phyloP scores from a whole-genome alignment of 1,140 invertebrate species.

The Neodiprion virginianus region DNA sequence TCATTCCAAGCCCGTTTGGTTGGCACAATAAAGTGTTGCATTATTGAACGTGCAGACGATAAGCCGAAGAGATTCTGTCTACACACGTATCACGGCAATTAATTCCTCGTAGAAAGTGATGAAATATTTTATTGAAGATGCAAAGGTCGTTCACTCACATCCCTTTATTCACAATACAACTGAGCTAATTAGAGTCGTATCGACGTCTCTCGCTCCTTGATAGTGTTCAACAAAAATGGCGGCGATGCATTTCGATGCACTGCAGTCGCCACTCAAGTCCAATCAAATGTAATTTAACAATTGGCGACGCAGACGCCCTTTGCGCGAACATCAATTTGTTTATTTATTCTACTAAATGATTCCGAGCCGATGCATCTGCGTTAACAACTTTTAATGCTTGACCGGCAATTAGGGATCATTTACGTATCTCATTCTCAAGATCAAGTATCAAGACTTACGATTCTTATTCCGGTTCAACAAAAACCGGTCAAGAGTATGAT shows the following conservation, averaged over 20 bases:
- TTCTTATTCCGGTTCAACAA: no score
- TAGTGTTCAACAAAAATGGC: no score
- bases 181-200: not conserved
- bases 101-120: conserved; percentile 4
- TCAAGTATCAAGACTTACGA: no score
- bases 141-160: not conserved
- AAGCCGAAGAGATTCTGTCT: not conserved
- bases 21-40: not conserved
- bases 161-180: not conserved
- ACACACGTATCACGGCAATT: not conserved
- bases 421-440: no score
- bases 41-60: not conserved
- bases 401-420: no score
- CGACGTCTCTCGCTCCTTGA: not conserved
- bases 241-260: no score
- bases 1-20: not conserved
- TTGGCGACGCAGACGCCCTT: not conserved
- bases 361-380: not conserved
- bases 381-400: no score
- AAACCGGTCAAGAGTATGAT: no score
- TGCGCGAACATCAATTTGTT: conserved; percentile 4
- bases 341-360: not conserved
- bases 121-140: not conserved
- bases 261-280: not conserved
- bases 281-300: conserved; percentile 6